Conservation (phyloP, 2,888 invertebrate genomes). For the Agrochola lychnidis region DNA sequence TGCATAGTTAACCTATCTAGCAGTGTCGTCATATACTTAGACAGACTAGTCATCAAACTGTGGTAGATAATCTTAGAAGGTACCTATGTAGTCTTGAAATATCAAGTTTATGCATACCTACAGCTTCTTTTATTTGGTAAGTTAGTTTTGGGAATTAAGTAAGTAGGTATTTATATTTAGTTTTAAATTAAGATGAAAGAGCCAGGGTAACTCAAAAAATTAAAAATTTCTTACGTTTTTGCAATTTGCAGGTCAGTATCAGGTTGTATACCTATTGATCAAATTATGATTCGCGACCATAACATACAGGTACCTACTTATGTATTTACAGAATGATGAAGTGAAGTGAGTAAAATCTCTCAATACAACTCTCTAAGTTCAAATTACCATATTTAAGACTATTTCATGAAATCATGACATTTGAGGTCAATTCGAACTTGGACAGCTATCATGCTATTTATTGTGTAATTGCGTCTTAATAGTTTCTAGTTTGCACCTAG, state of each 20-base stretch:
- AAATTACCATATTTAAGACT: background rate
- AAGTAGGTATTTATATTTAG: background rate
- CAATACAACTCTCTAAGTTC: background rate
- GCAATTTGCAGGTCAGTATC: background rate
- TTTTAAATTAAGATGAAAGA: background rate
- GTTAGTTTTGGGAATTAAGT: background rate
- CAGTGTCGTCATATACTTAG: constrained; percentile 19
- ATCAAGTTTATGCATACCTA: background rate
- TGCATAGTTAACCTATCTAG: constrained; percentile 44
- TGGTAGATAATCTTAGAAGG: constrained; percentile 12
- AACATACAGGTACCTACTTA: background rate
- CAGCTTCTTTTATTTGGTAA: constrained; percentile 8
- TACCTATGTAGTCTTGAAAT: background rate
- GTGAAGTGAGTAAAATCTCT: background rate
- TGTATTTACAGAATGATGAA: background rate
- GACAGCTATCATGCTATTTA: background rate
- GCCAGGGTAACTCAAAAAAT: background rate
- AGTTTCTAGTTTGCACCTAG: background rate
- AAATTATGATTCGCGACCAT: background rate
- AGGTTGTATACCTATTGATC: background rate
- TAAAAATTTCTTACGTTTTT: background rate
- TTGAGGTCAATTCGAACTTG: background rate
- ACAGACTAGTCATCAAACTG: constrained; percentile 12
- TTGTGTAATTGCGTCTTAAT: background rate
- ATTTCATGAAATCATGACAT: background rate